These are phyloP conservation scores for Labeo rohita DNA, from an alignment of 2,113 vertebrate genomes.

Conservation along the genomic window DNA sequence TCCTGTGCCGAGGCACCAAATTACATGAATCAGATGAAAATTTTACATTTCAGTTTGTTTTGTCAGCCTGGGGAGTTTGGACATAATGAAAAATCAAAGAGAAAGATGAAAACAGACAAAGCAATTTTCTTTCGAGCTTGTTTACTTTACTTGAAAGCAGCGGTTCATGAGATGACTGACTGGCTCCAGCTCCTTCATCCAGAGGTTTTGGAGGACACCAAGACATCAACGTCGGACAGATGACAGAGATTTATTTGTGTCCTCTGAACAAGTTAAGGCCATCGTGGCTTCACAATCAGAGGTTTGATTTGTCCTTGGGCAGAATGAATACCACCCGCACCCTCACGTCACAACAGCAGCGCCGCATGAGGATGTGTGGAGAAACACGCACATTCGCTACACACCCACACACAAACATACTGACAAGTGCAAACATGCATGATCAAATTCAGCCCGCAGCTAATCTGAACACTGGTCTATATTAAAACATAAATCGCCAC, in stretches of 20 bases:
- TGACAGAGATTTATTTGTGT: constrained; percentile 52
- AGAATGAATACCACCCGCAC: constrained; percentile 17
- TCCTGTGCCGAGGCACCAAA: constrained; percentile 8
- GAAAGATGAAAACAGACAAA: constrained; percentile 30
- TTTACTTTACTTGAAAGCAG: constrained; percentile 32
- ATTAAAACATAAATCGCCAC: neutral
- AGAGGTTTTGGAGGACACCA: constrained; percentile 37
- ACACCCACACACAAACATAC: constrained; percentile 28
- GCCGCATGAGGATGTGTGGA: constrained; percentile 37
- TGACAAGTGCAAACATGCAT: constrained; percentile 3
- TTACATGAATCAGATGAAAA: neutral
- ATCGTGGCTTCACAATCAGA: constrained; percentile 45
- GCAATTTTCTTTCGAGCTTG: constrained; percentile 32
- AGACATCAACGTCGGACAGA: constrained; percentile 27
- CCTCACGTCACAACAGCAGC: constrained; percentile 32
- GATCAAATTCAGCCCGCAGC: constrained; percentile 7
- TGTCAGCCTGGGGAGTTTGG: constrained; percentile 10
- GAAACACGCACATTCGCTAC: constrained; percentile 25
- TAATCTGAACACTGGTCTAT: constrained; percentile 13
- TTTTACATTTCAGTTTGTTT: constrained; percentile 44
- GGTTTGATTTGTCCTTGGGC: constrained; percentile 46
- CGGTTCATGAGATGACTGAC: constrained; percentile 25
- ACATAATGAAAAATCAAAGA: constrained; percentile 33
- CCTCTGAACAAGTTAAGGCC: constrained; percentile 32
- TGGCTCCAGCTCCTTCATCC: constrained; percentile 14